Conservation (phyloP, 2,888 invertebrate species). For the Pemphredon lugubris region DNA sequence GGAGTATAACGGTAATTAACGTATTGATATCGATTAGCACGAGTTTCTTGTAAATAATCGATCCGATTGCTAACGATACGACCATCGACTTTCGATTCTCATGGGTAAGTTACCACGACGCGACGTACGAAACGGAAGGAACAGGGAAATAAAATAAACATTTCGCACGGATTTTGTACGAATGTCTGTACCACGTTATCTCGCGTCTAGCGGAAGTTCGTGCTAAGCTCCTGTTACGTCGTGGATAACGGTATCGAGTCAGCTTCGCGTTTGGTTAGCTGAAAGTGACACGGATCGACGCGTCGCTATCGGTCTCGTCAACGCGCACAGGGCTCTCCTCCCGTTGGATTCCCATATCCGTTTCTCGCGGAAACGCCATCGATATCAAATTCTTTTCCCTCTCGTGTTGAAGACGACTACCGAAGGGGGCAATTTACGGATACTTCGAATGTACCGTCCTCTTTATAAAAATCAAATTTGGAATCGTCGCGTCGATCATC, state of each 20-base stretch:
- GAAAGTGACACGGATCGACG: constrained; percentile 38
- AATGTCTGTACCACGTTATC: no score
- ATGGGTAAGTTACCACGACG: no score
- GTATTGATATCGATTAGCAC: no score
- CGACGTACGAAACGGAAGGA: no score
- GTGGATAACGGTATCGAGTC: constrained; percentile 18
- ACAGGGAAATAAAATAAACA: no score
- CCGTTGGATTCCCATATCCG: not conserved
- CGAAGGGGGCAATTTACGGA: constrained; percentile 2
- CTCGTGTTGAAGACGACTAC: constrained; percentile 2
- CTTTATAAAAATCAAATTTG: not conserved
- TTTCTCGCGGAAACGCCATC: constrained; percentile 2
- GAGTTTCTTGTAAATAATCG: no score
- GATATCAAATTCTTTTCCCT: constrained; percentile 19
- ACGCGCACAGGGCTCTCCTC: constrained; percentile 2
- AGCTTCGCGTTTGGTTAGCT: constrained; percentile 22
- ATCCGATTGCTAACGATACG: no score
- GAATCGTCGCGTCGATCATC: no score
- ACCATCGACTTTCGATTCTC: no score
- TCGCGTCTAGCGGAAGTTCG: no score
- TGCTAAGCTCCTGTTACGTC: constrained; percentile 12
- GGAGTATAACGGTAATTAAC: no score
- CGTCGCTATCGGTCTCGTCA: constrained; percentile 35
- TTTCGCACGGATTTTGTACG: no score
- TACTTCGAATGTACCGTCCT: constrained; percentile 17